Percentiles rank a stretch among this genome's conserved stretches.
Evolutionary conservation across 2,888 invertebrate species (phyloP).

Genomic region (Agriopis marginaria): DNA sequence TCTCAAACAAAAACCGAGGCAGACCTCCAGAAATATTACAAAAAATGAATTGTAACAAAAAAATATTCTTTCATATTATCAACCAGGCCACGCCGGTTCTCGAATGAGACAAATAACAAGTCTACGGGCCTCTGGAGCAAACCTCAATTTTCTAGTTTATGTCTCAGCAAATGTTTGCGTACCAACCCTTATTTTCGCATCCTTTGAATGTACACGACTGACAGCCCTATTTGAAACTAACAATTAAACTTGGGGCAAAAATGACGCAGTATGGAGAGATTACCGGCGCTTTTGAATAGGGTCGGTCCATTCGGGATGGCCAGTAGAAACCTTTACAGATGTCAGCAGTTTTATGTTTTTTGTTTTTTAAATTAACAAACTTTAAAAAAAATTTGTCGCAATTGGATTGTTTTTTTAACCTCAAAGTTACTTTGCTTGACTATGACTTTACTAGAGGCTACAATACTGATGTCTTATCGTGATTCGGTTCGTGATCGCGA

Average conservation of each 20-base stretch:
- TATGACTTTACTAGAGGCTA: too few relatives aligned
- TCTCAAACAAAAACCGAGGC: constrained; percentile 10
- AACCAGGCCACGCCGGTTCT: constrained; percentile 7
- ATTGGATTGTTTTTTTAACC: too few relatives aligned
- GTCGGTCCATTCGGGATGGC: too few relatives aligned
- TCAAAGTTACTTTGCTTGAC: too few relatives aligned
- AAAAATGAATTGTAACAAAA: constrained; percentile 3
- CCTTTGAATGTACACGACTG: constrained; percentile 22
- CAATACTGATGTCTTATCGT: too few relatives aligned
- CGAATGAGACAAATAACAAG: constrained; percentile 22
- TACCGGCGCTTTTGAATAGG: neutral
- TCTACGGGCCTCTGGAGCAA: constrained; percentile 9
- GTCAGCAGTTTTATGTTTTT: too few relatives aligned
- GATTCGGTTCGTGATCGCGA: too few relatives aligned
- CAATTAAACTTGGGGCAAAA: constrained; percentile 30
- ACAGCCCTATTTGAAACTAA: constrained; percentile 30
- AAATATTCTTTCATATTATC: constrained; percentile 5
- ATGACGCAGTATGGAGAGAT: constrained; percentile 18
- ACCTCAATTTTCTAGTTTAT: constrained; percentile 26
- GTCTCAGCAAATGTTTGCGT: constrained; percentile 19
- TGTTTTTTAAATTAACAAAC: too few relatives aligned
- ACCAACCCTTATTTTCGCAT: constrained; percentile 30
- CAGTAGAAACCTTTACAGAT: too few relatives aligned
- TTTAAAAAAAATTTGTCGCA: too few relatives aligned
- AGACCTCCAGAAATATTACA: constrained; percentile 1